Percentiles rank a stretch among this genome's conserved stretches.
phyloP scores from a whole-genome alignment of 2,797 vertebrate genomes.

The Allobates femoralis region DNA sequence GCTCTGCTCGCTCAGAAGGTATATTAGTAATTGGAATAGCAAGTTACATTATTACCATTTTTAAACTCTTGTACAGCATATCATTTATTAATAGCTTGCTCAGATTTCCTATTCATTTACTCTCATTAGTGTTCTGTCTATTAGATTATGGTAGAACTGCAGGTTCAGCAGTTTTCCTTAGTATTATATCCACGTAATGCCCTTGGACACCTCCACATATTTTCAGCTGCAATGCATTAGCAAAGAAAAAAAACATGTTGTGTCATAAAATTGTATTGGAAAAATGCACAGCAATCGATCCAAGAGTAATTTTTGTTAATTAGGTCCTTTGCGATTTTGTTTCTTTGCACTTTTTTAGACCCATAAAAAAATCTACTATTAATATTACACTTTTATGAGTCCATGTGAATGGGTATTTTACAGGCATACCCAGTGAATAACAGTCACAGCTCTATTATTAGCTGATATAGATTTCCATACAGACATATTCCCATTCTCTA shows the following conservation, averaged over 20 bases:
- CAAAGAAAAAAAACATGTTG: constrained; percentile 37
- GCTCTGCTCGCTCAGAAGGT: not conserved
- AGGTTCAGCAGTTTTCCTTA: constrained; percentile 39
- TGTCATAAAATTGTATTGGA: constrained; percentile 52
- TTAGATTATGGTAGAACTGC: constrained; percentile 37
- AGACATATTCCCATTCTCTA: not conserved
- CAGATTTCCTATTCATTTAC: constrained; percentile 52
- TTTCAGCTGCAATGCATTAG: constrained; percentile 47
- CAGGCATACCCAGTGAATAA: constrained; percentile 35
- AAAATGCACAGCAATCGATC: constrained; percentile 54
- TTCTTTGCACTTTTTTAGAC: constrained; percentile 32
- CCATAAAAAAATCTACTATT: constrained; percentile 34
- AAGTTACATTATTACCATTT: constrained; percentile 45
- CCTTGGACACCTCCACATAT: constrained; percentile 43
- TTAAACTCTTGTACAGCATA: constrained; percentile 21
- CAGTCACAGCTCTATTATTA: constrained; percentile 26
- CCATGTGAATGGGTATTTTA: constrained; percentile 39
- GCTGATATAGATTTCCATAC: constrained; percentile 18
- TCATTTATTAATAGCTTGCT: constrained; percentile 53
- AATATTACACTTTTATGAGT: constrained; percentile 22
- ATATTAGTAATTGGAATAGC: constrained; percentile 28
- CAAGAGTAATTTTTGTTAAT: constrained; percentile 41
- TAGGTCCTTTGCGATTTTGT: constrained; percentile 38
- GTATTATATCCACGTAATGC: constrained; percentile 49
- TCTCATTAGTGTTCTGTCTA: constrained; percentile 54